Evolutionary conservation across 2,888 invertebrate genomes (phyloP).

Genomic region (Azorinus chamasolen): DNA sequence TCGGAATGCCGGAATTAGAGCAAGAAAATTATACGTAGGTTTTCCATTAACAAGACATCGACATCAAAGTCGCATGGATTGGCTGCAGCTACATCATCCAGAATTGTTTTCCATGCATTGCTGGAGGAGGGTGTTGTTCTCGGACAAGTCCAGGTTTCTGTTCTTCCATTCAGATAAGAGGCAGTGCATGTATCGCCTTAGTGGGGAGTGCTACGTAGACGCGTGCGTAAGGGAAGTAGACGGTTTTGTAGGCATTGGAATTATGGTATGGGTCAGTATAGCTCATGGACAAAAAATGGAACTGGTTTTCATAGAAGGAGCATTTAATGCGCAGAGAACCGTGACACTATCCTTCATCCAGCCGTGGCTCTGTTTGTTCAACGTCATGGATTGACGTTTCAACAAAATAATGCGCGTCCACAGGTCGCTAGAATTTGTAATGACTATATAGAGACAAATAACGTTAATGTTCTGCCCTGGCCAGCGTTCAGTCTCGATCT

Average conservation of each 20-base stretch:
- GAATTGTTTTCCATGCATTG: too few relatives aligned
- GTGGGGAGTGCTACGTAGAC: slow-evolving; percentile 27
- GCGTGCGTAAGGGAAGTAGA: slow-evolving; percentile 13
- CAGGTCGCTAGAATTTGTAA: too few relatives aligned
- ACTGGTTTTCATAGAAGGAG: slow-evolving; percentile 13
- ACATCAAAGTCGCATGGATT: background rate
- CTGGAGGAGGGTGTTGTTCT: slow-evolving; percentile 33
- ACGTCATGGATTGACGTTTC: too few relatives aligned
- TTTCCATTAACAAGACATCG: too few relatives aligned
- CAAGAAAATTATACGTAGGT: too few relatives aligned
- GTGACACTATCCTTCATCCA: slow-evolving; percentile 1
- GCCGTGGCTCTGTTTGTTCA: background rate
- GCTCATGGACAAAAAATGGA: background rate
- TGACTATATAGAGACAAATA: too few relatives aligned
- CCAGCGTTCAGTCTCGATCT: slow-evolving; percentile 34
- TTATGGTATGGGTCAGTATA: slow-evolving; percentile 39
- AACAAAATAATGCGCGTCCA: too few relatives aligned
- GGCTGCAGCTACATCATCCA: slow-evolving; percentile 6
- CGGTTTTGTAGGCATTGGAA: slow-evolving; percentile 24
- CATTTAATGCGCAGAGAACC: slow-evolving; percentile 12
- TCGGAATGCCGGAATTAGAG: too few relatives aligned
- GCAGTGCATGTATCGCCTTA: slow-evolving; percentile 14
- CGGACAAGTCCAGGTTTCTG: slow-evolving; percentile 27
- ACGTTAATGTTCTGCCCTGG: slow-evolving; percentile 20
- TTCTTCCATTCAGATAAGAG: slow-evolving; percentile 22